Evolutionary conservation across 2,113 vertebrate species (phyloP), one percentile per base, ranked within the genome.

Genomic region (Osmerus eperlanus): DNA sequence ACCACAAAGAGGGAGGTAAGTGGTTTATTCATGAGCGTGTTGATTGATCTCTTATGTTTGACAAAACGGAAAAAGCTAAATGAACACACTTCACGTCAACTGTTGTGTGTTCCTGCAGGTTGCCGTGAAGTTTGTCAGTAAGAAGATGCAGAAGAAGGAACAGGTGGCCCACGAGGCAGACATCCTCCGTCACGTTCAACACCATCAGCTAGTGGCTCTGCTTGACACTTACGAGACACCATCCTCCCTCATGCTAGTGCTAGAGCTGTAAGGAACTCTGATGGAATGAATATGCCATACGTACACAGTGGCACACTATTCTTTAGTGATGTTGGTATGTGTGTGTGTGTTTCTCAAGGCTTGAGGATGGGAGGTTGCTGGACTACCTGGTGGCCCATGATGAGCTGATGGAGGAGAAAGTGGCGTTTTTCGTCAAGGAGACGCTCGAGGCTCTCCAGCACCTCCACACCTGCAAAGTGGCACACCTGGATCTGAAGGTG

Each of bases 91-190:
- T 11, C 21, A 21, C 1, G 25, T 65, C 36, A n/a, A 65, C 18
- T 12, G 47, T 3, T 53, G 47, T 67, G 32, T n/a, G 21, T 11
- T 8, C 52, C 5, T 63, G 7, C 61, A 90, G 89, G 94, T 99
- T 1, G 97, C 97, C 0, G 96, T 97, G 55, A 99, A 99, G 87
- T 98, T 94, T 67, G 93, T 99, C 69, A 96, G 91, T 86, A 99
- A 98, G 85, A 99, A 96, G 89, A 95, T 99, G 95, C 96, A 96
- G 88, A 97, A 95, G 88, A 97, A 96, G 74, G 97, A 99, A 78
- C 97, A 98, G 84, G 96, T 94, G 74, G 93, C 96, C 2, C 97
- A 98, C 0, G 97, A 99, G 83, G 97, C 95, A 0, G 95, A 97
- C 73, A 86, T 98, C 32, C 90, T 98, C 2, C 93, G 90, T 6